Conservation (phyloP, 2,888 invertebrate genomes). For the Eubasilissa splendida region DNA sequence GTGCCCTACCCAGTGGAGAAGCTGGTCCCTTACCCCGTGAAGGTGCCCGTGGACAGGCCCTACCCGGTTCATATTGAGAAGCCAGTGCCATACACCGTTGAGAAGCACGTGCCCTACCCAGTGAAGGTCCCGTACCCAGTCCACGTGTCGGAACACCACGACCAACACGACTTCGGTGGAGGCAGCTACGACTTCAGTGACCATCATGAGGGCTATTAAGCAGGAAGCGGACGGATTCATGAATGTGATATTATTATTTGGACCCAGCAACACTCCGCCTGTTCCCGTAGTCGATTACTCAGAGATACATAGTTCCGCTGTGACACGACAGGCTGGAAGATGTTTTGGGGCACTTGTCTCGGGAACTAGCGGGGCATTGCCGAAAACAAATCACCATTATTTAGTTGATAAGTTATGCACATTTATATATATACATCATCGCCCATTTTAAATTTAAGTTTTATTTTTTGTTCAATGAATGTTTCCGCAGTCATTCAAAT, state of each 20-base stretch:
- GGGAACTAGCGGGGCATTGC: conserved; percentile 53
- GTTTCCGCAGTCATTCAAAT: conserved; percentile 50
- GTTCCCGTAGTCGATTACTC: conserved; percentile 44
- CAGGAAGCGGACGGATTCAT: conserved; percentile 68
- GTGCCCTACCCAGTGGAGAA: conserved; percentile 80
- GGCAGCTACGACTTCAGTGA: conserved; percentile 63
- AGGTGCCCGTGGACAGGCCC: conserved; percentile 76
- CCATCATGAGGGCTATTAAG: conserved; percentile 72
- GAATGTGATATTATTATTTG: conserved; percentile 68
- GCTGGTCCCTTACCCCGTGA: conserved; percentile 78
- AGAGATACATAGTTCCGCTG: conserved; percentile 58
- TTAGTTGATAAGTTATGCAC: conserved; percentile 56
- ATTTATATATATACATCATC: conserved; percentile 31
- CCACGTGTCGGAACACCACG: conserved; percentile 63
- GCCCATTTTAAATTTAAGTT: conserved; percentile 45
- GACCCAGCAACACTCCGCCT: conserved; percentile 15
- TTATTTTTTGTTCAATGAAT: conserved; percentile 43
- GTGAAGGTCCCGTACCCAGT: conserved; percentile 76
- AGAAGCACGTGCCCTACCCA: conserved; percentile 76
- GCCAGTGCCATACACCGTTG: conserved; percentile 76
- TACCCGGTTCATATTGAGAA: conserved; percentile 79
- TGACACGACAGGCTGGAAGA: conserved; percentile 61
- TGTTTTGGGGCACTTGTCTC: conserved; percentile 61
- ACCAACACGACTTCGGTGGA: conserved; percentile 62
- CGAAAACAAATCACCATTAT: conserved; percentile 44